Conservation (phyloP, 2,888 invertebrate species). For the Zootermopsis nevadensis region DNA sequence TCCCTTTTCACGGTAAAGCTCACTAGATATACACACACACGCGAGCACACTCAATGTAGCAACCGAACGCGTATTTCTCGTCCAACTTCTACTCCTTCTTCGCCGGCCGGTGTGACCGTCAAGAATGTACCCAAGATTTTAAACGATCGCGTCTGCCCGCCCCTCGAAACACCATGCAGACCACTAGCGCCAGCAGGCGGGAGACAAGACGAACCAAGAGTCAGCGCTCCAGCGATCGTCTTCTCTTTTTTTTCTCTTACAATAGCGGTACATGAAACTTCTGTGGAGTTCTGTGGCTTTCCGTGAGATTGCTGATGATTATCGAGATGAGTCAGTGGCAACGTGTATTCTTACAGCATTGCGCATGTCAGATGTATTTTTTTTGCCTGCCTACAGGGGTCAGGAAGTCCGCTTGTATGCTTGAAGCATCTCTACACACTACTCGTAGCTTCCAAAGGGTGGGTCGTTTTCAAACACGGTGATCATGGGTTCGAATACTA, state of each 20-base stretch:
- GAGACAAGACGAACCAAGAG: slow-evolving; percentile 1
- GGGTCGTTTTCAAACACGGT: too few relatives aligned
- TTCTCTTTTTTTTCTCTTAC: neutral
- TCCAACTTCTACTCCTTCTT: neutral
- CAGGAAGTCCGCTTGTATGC: too few relatives aligned
- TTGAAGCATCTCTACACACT: too few relatives aligned
- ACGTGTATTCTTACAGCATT: too few relatives aligned
- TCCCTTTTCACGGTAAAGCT: neutral
- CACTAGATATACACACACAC: neutral
- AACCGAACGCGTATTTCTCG: neutral
- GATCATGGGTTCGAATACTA: too few relatives aligned
- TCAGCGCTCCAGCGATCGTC: neutral
- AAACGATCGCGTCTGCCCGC: neutral
- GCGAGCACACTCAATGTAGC: neutral
- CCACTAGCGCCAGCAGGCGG: slow-evolving; percentile 13
- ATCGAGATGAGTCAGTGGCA: too few relatives aligned
- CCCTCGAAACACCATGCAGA: neutral
- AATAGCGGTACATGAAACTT: neutral
- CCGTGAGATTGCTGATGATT: too few relatives aligned
- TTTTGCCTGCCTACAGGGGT: too few relatives aligned
- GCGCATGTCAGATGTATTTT: too few relatives aligned
- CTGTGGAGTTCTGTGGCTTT: too few relatives aligned
- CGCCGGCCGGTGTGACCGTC: slow-evolving; percentile 4
- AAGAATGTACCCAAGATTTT: slow-evolving; percentile 10
- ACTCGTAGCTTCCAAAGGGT: too few relatives aligned